A percentile compares a stretch with the other conserved stretches of the same genome.
Conservation (phyloP, 2,888 invertebrate species). For the Coelogynopora nodosa region DNA sequence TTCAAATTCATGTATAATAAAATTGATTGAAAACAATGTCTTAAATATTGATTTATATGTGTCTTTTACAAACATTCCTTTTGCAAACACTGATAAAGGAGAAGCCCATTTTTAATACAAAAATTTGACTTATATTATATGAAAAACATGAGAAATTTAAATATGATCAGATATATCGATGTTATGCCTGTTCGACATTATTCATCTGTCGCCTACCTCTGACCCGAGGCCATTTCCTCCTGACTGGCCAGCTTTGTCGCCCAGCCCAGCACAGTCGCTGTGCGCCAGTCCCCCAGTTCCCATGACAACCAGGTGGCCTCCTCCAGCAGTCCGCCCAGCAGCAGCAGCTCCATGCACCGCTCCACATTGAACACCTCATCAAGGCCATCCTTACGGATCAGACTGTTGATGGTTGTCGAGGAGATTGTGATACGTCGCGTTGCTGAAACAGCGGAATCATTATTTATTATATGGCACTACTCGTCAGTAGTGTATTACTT, state of each 20-base stretch:
- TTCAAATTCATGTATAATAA: too few species aligned
- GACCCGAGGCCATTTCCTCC: not conserved
- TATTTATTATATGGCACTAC: slow-evolving; percentile 50
- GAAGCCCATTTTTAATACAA: too few species aligned
- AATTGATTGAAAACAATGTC: too few species aligned
- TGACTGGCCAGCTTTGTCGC: not conserved
- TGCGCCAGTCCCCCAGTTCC: slow-evolving; percentile 60
- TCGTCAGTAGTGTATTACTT: not conserved
- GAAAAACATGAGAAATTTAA: too few species aligned
- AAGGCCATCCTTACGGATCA: slow-evolving; percentile 52
- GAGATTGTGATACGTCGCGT: slow-evolving; percentile 51
- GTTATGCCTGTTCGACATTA: not conserved
- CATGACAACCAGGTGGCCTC: slow-evolving; percentile 59
- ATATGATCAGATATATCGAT: not conserved
- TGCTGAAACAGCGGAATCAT: slow-evolving; percentile 46
- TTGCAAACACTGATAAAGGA: too few species aligned
- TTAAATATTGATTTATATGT: too few species aligned
- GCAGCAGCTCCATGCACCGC: slow-evolving; percentile 56
- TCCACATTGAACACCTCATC: slow-evolving; percentile 56
- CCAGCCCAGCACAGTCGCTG: slow-evolving; percentile 51
- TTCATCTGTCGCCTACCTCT: not conserved
- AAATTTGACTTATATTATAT: too few species aligned
- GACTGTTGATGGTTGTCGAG: slow-evolving; percentile 53
- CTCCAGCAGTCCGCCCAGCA: slow-evolving; percentile 56
- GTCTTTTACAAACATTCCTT: too few species aligned